A percentile compares a stretch with the other conserved stretches of the same genome.
These are phyloP conservation scores for Neodontobutis hainanensis DNA, from an alignment of 2,113 vertebrate genomes.

Conservation along the genomic window DNA sequence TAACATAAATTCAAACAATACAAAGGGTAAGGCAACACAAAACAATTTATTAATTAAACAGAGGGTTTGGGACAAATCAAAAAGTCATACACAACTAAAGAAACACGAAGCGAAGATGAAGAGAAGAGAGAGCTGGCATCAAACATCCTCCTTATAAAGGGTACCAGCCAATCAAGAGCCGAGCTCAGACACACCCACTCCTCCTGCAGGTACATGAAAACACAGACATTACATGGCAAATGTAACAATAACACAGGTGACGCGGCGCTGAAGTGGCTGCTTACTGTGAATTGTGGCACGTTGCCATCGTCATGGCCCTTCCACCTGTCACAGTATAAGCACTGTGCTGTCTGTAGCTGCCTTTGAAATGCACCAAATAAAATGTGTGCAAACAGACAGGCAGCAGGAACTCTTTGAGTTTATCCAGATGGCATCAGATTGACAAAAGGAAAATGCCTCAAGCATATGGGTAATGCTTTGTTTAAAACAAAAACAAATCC, in stretches of 20 bases:
- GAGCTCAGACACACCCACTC: too few species aligned
- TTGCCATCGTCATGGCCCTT: constrained; percentile 36
- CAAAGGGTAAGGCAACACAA: too few species aligned
- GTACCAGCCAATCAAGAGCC: too few species aligned
- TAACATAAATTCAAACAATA: too few species aligned
- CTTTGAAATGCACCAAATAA: constrained; percentile 37
- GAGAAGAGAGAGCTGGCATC: too few species aligned
- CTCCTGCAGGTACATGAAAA: too few species aligned
- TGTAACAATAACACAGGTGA: constrained; percentile 1
- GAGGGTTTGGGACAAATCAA: too few species aligned
- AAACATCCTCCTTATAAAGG: too few species aligned
- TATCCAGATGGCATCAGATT: constrained; percentile 38
- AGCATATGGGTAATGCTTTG: constrained; percentile 11
- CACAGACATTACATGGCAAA: too few species aligned
- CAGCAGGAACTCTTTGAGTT: constrained; percentile 17
- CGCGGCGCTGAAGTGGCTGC: neutral
- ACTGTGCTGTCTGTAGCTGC: constrained; percentile 8
- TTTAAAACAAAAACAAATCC: constrained; percentile 18
- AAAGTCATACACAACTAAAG: too few species aligned
- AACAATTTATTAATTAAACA: too few species aligned
- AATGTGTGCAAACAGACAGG: constrained; percentile 45
- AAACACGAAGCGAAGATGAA: too few species aligned
- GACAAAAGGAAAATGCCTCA: constrained; percentile 27
- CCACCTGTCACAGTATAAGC: constrained; percentile 41
- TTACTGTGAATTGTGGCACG: constrained; percentile 6